Conservation (phyloP, 2,113 vertebrate genomes). For the Columbina picui region DNA sequence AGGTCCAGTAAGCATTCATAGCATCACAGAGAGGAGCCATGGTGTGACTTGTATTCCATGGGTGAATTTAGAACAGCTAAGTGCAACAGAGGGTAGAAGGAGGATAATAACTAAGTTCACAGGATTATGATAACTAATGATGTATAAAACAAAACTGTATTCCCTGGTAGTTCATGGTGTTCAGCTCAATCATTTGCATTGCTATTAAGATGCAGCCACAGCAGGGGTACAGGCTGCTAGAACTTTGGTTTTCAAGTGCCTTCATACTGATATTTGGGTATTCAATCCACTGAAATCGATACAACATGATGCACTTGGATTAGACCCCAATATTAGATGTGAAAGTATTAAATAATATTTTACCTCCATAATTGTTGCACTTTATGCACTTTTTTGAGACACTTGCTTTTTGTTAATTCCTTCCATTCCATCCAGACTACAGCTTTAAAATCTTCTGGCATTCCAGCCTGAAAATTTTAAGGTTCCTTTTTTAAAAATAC, state of each 20-base stretch:
- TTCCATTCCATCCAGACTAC: not conserved
- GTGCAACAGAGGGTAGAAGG: not conserved
- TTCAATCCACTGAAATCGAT: not conserved
- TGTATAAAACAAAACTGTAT: not conserved
- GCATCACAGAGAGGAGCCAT: not conserved
- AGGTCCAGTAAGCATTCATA: not conserved
- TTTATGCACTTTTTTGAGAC: not conserved
- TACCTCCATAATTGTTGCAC: not conserved
- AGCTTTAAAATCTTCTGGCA: not conserved
- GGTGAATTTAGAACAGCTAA: slow-evolving; percentile 22
- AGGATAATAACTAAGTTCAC: not conserved
- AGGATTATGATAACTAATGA: not conserved
- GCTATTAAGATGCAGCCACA: not conserved
- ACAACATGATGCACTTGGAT: not conserved
- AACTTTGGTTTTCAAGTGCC: not conserved
- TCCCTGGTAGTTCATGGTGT: not conserved
- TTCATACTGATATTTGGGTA: not conserved
- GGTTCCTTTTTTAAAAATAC: not conserved
- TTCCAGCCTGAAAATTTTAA: not conserved
- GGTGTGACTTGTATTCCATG: not conserved
- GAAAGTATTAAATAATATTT: not conserved
- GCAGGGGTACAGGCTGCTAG: not conserved
- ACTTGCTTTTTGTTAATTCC: not conserved
- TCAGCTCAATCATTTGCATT: not conserved
- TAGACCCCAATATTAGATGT: not conserved